Evolutionary conservation across 1,140 invertebrate genomes (phyloP).

Genomic region (Melanaphis sacchari): DNA sequence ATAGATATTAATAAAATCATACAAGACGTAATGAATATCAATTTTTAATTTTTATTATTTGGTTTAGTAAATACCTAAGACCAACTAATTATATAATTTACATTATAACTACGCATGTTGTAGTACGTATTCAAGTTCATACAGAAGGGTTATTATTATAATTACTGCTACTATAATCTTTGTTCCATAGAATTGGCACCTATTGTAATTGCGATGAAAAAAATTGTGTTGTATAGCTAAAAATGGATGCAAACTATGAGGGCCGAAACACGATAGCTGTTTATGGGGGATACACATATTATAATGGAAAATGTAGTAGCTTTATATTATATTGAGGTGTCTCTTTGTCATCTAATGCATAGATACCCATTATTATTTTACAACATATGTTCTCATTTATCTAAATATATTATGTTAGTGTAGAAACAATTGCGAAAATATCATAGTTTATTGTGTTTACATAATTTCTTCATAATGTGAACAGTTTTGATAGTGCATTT

Average conservation of each 20-base stretch:
- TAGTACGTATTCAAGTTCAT: background rate
- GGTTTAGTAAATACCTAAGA: background rate
- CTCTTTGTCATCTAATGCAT: background rate
- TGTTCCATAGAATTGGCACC: background rate
- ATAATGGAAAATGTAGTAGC: background rate
- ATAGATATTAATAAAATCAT: background rate
- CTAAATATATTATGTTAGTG: background rate
- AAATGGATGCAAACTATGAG: background rate
- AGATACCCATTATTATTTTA: background rate
- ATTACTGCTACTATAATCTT: background rate
- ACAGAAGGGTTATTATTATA: background rate
- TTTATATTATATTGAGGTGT: background rate
- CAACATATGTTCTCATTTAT: background rate
- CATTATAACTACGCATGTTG: background rate
- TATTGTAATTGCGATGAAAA: background rate
- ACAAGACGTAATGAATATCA: background rate
- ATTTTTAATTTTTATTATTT: background rate
- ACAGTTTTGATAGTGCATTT: background rate
- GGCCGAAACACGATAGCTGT: constrained; percentile 26
- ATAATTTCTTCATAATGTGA: background rate
- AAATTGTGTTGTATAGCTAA: background rate
- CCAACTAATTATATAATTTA: background rate
- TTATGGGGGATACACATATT: background rate
- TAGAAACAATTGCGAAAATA: background rate
- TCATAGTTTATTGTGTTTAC: background rate